These are phyloP conservation scores for Limnephilus auricula DNA, from an alignment of 2,888 invertebrate genomes.

Conservation along the genomic window DNA sequence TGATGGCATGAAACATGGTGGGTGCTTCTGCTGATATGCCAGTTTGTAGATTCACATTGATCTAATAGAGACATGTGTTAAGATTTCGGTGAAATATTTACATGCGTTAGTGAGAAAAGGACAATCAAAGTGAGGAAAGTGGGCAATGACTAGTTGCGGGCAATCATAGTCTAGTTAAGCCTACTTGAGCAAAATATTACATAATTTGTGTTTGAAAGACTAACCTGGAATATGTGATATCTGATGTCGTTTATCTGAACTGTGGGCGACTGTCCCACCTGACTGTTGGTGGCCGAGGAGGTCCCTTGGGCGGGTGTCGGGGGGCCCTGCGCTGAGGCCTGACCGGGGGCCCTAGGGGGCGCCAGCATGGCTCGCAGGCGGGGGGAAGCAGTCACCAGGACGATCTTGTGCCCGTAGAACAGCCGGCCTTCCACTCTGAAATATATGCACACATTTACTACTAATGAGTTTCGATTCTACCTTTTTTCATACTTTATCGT, in stretches of 20 bases:
- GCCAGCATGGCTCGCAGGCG: conserved; percentile 90
- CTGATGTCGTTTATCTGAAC: conserved; percentile 95
- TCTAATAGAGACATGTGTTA: too few species aligned
- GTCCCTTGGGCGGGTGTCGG: conserved; percentile 68
- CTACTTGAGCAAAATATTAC: not conserved
- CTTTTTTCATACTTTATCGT: not conserved
- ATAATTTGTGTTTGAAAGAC: not conserved
- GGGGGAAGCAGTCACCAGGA: conserved; percentile 92
- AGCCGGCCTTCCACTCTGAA: conserved; percentile 90
- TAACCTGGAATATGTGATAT: conserved; percentile 94
- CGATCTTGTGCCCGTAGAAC: conserved; percentile 96
- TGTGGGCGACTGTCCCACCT: conserved; percentile 80
- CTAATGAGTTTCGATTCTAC: not conserved
- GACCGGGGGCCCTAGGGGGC: conserved; percentile 70
- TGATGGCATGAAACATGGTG: too few species aligned
- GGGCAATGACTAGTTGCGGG: too few species aligned
- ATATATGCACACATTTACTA: conserved; percentile 17
- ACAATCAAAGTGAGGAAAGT: too few species aligned
- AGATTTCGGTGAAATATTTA: too few species aligned
- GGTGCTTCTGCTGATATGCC: too few species aligned
- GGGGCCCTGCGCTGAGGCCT: conserved; percentile 34
- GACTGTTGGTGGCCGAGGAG: conserved; percentile 54
- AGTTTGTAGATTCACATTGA: too few species aligned
- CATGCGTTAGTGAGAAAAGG: too few species aligned
- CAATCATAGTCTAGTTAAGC: too few species aligned